phyloP scores from a whole-genome alignment of 2,888 invertebrate genomes.

The Seira sanloemensis region DNA sequence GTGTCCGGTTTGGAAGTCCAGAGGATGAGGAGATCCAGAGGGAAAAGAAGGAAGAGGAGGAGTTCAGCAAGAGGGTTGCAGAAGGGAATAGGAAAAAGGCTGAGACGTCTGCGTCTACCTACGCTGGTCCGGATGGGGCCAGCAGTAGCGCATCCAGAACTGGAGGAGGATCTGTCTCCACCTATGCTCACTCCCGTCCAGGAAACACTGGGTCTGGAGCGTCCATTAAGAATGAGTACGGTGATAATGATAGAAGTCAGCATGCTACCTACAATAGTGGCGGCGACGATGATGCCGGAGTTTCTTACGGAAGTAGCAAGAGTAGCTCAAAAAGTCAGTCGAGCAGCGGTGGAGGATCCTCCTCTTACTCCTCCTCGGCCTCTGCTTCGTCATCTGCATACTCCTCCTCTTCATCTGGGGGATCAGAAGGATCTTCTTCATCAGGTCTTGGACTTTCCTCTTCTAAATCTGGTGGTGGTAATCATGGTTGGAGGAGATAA shows the following conservation, averaged over 20 bases:
- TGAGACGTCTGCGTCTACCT: neutral
- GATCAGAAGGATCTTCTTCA: too few relatives aligned
- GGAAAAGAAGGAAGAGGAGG: conserved; percentile 33
- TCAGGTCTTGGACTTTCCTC: conserved; percentile 26
- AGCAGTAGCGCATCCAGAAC: conserved; percentile 28
- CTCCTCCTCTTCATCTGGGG: conserved; percentile 18
- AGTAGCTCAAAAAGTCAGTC: neutral
- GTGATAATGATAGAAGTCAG: conserved; percentile 22
- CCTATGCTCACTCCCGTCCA: conserved; percentile 27
- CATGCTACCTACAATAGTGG: conserved; percentile 22
- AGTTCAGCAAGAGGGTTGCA: neutral
- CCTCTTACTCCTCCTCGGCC: neutral
- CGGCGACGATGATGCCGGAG: neutral
- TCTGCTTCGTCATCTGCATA: conserved; percentile 17
- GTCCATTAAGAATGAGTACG: conserved; percentile 19
- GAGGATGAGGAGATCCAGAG: conserved; percentile 45
- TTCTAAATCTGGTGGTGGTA: conserved; percentile 10
- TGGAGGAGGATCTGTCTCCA: conserved; percentile 44
- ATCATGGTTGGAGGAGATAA: conserved; percentile 34
- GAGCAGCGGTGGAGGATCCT: neutral
- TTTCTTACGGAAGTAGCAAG: neutral
- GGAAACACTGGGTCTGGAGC: conserved; percentile 34
- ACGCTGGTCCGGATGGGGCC: conserved; percentile 42
- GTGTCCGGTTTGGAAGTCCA: conserved; percentile 29
- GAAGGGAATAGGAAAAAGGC: neutral